Evolutionary conservation across 2,797 vertebrate species (phyloP).

Genomic region (Takifugu ocellatus): DNA sequence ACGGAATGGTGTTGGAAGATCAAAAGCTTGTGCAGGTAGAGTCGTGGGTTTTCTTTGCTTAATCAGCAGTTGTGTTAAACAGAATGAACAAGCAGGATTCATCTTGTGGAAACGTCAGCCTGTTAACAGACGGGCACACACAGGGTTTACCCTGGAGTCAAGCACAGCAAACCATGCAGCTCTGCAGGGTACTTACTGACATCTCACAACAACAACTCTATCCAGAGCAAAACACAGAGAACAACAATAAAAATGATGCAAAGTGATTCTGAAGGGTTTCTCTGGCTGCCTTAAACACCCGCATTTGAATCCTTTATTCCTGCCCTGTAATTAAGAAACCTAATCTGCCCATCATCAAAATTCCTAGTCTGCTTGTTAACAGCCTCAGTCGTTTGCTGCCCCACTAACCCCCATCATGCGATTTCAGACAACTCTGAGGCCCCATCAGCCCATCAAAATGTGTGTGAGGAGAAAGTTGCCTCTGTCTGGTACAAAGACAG

Average conservation of each 20-base stretch:
- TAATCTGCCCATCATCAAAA: constrained; percentile 49
- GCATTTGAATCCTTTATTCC: constrained; percentile 46
- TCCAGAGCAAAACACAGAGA: constrained; percentile 60
- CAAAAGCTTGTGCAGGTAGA: constrained; percentile 2
- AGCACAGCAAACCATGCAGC: constrained; percentile 61
- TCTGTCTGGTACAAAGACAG: constrained; percentile 10
- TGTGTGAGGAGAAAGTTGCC: constrained; percentile 26
- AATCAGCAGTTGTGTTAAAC: constrained; percentile 25
- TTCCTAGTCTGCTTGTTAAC: constrained; percentile 54
- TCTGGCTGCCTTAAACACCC: constrained; percentile 6
- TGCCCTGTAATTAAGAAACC: constrained; percentile 39
- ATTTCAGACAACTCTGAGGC: constrained; percentile 16
- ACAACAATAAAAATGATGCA: constrained; percentile 30
- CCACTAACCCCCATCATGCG: constrained; percentile 20
- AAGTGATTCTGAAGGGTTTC: not conserved
- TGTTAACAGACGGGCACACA: constrained; percentile 43
- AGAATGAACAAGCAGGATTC: constrained; percentile 19
- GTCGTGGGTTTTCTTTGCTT: constrained; percentile 3
- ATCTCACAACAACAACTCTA: constrained; percentile 79
- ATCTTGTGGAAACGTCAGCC: constrained; percentile 11
- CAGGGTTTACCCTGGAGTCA: constrained; percentile 27
- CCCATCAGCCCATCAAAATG: constrained; percentile 19
- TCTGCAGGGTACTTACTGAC: constrained; percentile 77
- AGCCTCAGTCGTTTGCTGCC: constrained; percentile 27
- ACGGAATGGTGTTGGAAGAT: constrained; percentile 3